Evolutionary conservation across 2,113 vertebrate genomes (phyloP).

Genomic region (cattle (Bos taurus)): ARS-UCD2.0 NC_037333.1:4392001-4392500

Average conservation of each 20-base stretch:
- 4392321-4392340: background rate
- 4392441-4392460: background rate
- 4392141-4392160: background rate
- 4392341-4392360: background rate
- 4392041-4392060: background rate
- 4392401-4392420: background rate
- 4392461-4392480: background rate
- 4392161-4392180: background rate
- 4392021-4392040: too few species aligned
- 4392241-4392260: background rate
- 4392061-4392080: background rate
- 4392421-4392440: background rate
- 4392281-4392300: rapidly evolving
- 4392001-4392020: background rate
- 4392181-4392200: background rate
- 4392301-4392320: background rate
- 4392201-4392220: background rate
- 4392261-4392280: background rate
- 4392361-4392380: background rate
- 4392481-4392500: background rate
- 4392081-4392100: background rate
- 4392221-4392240: background rate
- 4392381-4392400: background rate
- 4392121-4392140: background rate
- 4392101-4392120: background rate